Evolutionary conservation across 2,888 invertebrate genomes (phyloP).

Genomic region (Tetragonula carbonaria): DNA sequence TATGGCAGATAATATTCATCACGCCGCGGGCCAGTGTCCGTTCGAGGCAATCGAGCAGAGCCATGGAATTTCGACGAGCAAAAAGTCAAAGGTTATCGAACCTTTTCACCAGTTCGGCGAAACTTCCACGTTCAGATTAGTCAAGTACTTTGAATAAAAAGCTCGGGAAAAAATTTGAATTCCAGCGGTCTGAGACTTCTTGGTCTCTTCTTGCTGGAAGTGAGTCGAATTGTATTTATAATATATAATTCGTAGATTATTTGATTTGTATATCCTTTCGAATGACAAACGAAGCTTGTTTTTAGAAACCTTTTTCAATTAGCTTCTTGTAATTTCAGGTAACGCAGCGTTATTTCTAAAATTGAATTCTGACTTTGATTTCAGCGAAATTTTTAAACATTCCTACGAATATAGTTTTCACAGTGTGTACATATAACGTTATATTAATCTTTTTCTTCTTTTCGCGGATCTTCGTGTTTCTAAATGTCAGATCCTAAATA

Average conservation of each 20-base stretch:
- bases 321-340: too few relatives aligned
- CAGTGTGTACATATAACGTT: not conserved
- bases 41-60: conserved; percentile 10
- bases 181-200: not conserved
- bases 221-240: not conserved
- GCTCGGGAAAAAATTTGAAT: not conserved
- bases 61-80: conserved; percentile 67
- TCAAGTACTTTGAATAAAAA: not conserved
- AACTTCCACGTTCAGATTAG: not conserved
- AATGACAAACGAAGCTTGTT: too few relatives aligned
- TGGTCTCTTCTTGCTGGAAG: not conserved
- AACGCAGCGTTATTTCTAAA: too few relatives aligned
- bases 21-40: conserved; percentile 30
- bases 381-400: not conserved
- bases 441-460: not conserved
- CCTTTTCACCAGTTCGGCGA: not conserved
- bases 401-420: not conserved
- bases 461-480: not conserved
- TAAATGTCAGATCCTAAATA: not conserved
- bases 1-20: conserved; percentile 78
- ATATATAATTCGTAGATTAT: too few relatives aligned
- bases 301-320: too few relatives aligned
- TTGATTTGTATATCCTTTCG: too few relatives aligned
- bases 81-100: conserved; percentile 56
- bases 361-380: too few relatives aligned